phyloP scores from a whole-genome alignment of 2,888 invertebrate species.

The Gasteruption jaculator region DNA sequence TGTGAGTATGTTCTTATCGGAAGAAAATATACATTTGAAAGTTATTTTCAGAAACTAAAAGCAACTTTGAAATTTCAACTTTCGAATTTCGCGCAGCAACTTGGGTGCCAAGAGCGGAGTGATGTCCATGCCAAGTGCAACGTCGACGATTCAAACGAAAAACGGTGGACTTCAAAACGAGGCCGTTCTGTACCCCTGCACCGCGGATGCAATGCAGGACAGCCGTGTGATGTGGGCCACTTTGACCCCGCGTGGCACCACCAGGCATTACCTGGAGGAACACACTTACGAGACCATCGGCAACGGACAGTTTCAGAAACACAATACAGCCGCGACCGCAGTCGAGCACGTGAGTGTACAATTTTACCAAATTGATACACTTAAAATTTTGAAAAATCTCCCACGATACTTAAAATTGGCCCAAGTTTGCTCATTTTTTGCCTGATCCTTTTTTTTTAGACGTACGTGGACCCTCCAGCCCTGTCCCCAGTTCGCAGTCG shows the following conservation, averaged over 20 bases:
- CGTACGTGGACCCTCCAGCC: conserved; percentile 43
- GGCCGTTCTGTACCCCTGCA: conserved; percentile 58
- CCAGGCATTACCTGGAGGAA: conserved; percentile 61
- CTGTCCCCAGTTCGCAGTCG: conserved; percentile 35
- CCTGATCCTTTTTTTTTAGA: conserved; percentile 40
- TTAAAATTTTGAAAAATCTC: too few species aligned
- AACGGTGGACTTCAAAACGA: conserved; percentile 52
- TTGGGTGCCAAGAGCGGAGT: conserved; percentile 43
- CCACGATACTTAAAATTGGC: too few species aligned
- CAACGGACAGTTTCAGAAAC: conserved; percentile 34
- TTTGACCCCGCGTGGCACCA: conserved; percentile 72
- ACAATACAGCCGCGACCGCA: conserved; percentile 45
- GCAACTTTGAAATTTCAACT: background rate
- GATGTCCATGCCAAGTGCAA: conserved; percentile 42
- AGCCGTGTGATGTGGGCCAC: conserved; percentile 79
- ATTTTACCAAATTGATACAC: too few species aligned
- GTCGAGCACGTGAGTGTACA: conserved; percentile 49
- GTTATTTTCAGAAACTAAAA: background rate
- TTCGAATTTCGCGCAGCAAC: conserved; percentile 34
- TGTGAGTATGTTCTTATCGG: conserved; percentile 58
- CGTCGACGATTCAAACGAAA: conserved; percentile 43
- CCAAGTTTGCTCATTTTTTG: conserved; percentile 19
- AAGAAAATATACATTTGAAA: too few species aligned
- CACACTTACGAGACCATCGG: conserved; percentile 48
- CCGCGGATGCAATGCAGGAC: conserved; percentile 59